Percentiles rank a stretch among this genome's conserved stretches.
These are phyloP conservation scores for Temnothorax ravouxi DNA, from an alignment of 2,888 invertebrate species.

Conservation along the genomic window DNA sequence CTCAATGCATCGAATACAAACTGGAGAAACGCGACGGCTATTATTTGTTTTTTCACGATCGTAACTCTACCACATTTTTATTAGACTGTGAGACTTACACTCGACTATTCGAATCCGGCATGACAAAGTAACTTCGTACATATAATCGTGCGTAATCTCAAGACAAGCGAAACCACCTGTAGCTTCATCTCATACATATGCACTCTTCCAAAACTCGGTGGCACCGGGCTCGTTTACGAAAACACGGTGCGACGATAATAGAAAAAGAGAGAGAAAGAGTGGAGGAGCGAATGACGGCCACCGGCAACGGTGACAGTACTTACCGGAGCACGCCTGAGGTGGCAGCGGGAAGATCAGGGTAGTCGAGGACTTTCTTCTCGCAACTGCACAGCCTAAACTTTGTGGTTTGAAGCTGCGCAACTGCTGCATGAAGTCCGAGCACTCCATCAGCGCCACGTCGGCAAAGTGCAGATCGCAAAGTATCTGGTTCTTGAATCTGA, in stretches of 20 bases:
- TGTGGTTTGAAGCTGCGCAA: constrained; percentile 98
- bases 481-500: constrained; percentile 94
- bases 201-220: constrained; percentile 60
- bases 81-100: not conserved
- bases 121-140: constrained; percentile 24
- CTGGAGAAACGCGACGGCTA: not conserved
- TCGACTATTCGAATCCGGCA: not conserved
- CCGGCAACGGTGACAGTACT: not conserved
- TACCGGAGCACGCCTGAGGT: constrained; percentile 97
- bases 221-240: constrained; percentile 18
- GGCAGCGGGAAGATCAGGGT: constrained; percentile 97
- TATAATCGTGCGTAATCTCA: constrained; percentile 64
- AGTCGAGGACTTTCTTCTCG: constrained; percentile 96
- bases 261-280: too few species aligned
- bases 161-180: constrained; percentile 75
- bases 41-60: not conserved
- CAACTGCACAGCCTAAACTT: constrained; percentile 97
- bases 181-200: constrained; percentile 65
- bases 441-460: constrained; percentile 98
- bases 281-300: not conserved
- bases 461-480: constrained; percentile 98
- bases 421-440: constrained; percentile 99
- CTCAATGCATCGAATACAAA: not conserved
- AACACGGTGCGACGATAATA: not conserved
- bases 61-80: not conserved